Evolutionary conservation across 2,888 invertebrate genomes (phyloP).

Genomic region (Nezara viridula): DNA sequence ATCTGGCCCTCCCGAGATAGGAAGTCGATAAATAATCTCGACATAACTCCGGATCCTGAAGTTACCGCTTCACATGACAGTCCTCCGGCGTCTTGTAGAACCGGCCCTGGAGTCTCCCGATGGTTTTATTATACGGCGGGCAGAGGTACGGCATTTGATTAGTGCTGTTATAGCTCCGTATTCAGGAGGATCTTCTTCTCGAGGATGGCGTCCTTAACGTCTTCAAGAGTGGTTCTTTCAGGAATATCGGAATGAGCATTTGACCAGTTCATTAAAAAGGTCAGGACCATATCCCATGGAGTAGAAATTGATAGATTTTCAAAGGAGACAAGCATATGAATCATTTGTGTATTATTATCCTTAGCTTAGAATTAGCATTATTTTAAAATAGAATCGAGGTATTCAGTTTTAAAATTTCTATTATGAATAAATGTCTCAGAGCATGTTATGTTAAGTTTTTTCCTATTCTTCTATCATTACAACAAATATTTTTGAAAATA

Average conservation of each 20-base stretch:
- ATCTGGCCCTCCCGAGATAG: constrained; percentile 16
- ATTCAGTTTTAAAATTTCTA: too few species aligned
- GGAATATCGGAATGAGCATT: not conserved
- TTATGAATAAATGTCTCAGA: too few species aligned
- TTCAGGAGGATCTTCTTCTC: not conserved
- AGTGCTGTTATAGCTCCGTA: not conserved
- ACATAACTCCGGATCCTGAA: constrained; percentile 17
- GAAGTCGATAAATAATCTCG: constrained; percentile 8
- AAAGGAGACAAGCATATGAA: too few species aligned
- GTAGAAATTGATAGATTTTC: too few species aligned
- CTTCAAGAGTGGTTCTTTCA: not conserved
- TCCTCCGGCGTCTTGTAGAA: constrained; percentile 26
- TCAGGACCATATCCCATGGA: not conserved
- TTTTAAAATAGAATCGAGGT: too few species aligned
- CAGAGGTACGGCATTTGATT: not conserved
- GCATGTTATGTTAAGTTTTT: too few species aligned
- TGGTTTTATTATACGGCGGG: constrained; percentile 4
- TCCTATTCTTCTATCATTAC: too few species aligned
- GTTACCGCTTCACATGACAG: constrained; percentile 13
- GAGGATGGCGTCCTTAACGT: not conserved
- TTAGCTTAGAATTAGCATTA: too few species aligned
- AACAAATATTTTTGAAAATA: too few species aligned
- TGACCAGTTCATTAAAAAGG: not conserved
- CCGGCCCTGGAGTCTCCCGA: not conserved
- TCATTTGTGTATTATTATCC: too few species aligned